These are phyloP conservation scores for Chorisops tibialis DNA, from an alignment of 2,888 invertebrate species.

Conservation along the genomic window DNA sequence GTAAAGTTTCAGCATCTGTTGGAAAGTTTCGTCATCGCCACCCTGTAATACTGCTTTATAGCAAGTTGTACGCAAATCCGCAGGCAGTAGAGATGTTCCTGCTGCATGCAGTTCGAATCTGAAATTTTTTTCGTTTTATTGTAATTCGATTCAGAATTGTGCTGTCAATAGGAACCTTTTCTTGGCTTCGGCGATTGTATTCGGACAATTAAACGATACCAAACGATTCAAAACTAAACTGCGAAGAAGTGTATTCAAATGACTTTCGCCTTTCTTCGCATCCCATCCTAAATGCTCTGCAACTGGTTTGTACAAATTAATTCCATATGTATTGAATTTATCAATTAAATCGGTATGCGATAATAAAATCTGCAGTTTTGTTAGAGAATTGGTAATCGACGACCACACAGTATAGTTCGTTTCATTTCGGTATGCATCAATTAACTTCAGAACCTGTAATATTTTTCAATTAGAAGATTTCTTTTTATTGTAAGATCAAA, in stretches of 20 bases:
- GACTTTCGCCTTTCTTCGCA: conserved; percentile 74
- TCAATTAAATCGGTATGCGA: conserved; percentile 75
- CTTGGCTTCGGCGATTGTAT: conserved; percentile 73
- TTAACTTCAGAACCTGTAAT: conserved; percentile 63
- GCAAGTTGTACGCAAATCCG: conserved; percentile 84
- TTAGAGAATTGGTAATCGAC: conserved; percentile 72
- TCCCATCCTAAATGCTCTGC: conserved; percentile 82
- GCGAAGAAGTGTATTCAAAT: conserved; percentile 79
- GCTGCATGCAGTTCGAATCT: conserved; percentile 65
- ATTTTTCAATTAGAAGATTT: background rate
- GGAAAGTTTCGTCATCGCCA: conserved; percentile 68
- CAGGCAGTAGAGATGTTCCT: conserved; percentile 63
- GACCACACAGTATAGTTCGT: conserved; percentile 93
- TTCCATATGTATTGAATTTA: conserved; percentile 71
- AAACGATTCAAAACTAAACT: conserved; percentile 79
- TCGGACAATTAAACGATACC: conserved; percentile 77
- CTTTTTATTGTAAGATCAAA: background rate
- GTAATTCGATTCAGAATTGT: background rate
- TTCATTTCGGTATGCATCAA: conserved; percentile 80
- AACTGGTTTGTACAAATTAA: conserved; percentile 69
- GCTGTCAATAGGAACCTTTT: conserved; percentile 38
- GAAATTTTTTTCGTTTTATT: conserved; percentile 7
- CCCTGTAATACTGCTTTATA: conserved; percentile 77
- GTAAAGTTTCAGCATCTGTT: conserved; percentile 76
- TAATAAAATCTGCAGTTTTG: conserved; percentile 71